Evolutionary conservation across 2,113 vertebrate species (phyloP).

Genomic region (Odobenus rosmarus): DNA sequence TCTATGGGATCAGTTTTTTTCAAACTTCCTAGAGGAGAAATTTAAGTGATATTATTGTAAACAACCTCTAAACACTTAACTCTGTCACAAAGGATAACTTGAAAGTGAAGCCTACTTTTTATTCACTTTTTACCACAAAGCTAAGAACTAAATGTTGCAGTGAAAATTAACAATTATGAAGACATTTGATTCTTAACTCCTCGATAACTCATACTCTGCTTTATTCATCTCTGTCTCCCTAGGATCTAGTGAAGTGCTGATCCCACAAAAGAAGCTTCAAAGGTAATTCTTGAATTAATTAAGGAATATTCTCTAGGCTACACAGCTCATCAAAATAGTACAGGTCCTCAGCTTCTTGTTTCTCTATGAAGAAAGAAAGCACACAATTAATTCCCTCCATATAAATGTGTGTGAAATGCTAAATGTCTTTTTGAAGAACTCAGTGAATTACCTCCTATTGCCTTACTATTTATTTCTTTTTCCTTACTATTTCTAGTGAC

Average conservation of each 20-base stretch:
- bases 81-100: not conserved
- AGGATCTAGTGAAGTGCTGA: not conserved
- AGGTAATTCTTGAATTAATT: not conserved
- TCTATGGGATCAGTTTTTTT: not conserved
- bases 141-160: not conserved
- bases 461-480: not conserved
- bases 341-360: not conserved
- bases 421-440: not conserved
- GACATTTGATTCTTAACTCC: not conserved
- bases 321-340: not conserved
- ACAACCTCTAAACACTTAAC: slow-evolving; percentile 24
- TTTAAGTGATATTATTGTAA: slow-evolving; percentile 9
- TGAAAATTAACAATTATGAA: not conserved
- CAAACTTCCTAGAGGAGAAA: slow-evolving; percentile 1
- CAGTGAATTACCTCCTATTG: not conserved
- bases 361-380: not conserved
- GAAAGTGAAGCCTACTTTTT: not conserved
- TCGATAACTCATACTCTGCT: not conserved
- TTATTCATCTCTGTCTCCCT: not conserved
- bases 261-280: not conserved
- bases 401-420: slow-evolving; percentile 14
- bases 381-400: not conserved
- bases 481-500: not conserved
- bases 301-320: not conserved
- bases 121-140: not conserved